phyloP scores from a whole-genome alignment of 1,140 invertebrate genomes.

The Brachionus paranguensis region DNA sequence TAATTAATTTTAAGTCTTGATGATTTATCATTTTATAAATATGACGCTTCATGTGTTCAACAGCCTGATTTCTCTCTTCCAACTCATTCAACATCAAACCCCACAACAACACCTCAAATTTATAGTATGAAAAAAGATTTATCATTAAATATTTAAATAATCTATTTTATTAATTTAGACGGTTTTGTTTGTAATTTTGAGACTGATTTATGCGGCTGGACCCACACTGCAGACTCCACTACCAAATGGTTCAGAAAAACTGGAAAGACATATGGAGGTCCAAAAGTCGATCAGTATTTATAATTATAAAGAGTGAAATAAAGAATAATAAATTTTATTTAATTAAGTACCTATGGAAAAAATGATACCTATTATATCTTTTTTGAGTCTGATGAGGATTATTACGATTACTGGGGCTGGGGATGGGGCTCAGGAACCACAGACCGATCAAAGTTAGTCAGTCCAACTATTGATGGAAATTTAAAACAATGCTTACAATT shows the following conservation, averaged over 20 bases:
- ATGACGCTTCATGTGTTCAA: neutral
- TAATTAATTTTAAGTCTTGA: neutral
- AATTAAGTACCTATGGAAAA: neutral
- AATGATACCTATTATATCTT: conserved; percentile 15
- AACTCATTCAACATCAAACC: neutral
- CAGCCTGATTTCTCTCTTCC: neutral
- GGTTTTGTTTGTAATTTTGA: conserved; percentile 47
- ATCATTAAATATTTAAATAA: neutral
- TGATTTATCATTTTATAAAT: neutral
- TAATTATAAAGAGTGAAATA: neutral
- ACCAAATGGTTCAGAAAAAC: neutral
- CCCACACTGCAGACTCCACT: neutral
- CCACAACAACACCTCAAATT: conserved; percentile 19
- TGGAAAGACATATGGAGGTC: neutral
- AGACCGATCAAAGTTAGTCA: neutral
- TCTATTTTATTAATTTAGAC: neutral
- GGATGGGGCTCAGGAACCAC: neutral
- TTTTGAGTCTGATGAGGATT: conserved; percentile 9
- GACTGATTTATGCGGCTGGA: conserved; percentile 47
- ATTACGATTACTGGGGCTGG: conserved; percentile 17
- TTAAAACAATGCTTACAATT: conserved; percentile 43
- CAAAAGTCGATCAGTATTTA: conserved; percentile 16
- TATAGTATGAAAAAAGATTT: neutral
- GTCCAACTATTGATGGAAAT: conserved; percentile 14
- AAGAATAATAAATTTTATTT: neutral